phyloP scores from a whole-genome alignment of 2,113 vertebrate genomes.

The Motacilla tschutschensis region DNA sequence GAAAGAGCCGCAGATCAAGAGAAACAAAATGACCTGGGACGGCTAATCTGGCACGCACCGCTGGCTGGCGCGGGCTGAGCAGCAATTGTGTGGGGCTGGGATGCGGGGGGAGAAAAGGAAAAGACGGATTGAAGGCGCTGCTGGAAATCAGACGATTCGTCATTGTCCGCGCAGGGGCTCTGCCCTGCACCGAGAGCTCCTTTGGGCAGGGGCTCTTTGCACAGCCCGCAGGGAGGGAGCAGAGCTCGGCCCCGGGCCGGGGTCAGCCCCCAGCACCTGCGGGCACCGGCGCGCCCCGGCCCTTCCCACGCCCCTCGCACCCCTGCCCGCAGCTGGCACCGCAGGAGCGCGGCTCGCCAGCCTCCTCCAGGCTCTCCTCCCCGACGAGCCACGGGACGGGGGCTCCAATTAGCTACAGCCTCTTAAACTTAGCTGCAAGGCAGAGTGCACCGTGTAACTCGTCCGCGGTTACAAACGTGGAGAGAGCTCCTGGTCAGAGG shows the following conservation, averaged over 20 bases:
- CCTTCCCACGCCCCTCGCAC: slow-evolving; percentile 7
- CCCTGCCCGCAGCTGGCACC: not conserved
- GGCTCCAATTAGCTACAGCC: not conserved
- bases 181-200: not conserved
- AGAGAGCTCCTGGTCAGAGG: not conserved
- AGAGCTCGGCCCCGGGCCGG: not conserved
- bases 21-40: slow-evolving; percentile 15
- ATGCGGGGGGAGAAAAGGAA: not conserved
- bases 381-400: not conserved
- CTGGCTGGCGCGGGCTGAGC: not conserved
- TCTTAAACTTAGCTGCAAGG: not conserved
- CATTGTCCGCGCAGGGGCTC: not conserved
- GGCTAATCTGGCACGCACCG: not conserved
- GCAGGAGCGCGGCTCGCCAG: not conserved
- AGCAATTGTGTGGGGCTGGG: not conserved
- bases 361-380: not conserved
- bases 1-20: slow-evolving; percentile 18
- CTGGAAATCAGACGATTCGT: not conserved
- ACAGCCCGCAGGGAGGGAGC: not conserved
- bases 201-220: not conserved
- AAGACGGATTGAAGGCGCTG: not conserved
- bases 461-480: fast-evolving
- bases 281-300: not conserved
- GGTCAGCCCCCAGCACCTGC: not conserved
- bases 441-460: fast-evolving